Evolutionary conservation across 2,888 invertebrate genomes (phyloP).

Genomic region (Lasius platythorax): DNA sequence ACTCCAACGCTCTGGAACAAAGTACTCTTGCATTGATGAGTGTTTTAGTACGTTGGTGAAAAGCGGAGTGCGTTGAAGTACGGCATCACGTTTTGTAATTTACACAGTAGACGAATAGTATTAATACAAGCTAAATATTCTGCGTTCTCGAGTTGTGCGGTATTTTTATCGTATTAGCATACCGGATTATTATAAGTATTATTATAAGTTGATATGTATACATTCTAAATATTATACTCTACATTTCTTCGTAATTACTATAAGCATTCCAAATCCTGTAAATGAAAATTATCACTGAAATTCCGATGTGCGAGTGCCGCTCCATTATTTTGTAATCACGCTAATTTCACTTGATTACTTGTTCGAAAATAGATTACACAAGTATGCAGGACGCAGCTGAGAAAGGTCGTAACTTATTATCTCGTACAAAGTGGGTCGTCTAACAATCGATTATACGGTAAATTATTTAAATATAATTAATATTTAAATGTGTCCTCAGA

Average conservation of each 20-base stretch:
- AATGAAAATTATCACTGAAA: background rate
- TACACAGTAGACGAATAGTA: background rate
- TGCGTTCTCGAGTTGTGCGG: background rate
- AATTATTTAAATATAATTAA: constrained; percentile 10
- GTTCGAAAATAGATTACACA: constrained; percentile 19
- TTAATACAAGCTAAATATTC: constrained; percentile 16
- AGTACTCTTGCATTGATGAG: constrained; percentile 36
- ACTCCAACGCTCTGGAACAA: constrained; percentile 47
- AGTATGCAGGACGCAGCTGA: background rate
- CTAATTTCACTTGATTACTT: constrained; percentile 1
- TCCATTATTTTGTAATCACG: background rate
- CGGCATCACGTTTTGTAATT: background rate
- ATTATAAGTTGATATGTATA: background rate
- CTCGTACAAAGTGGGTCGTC: background rate
- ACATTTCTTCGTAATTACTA: background rate
- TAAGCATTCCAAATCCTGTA: background rate
- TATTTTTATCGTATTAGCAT: background rate
- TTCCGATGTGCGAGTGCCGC: background rate
- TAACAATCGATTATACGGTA: constrained; percentile 21
- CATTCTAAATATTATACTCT: background rate
- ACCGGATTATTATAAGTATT: background rate
- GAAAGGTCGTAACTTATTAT: background rate
- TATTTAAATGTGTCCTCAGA: background rate
- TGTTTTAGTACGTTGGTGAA: constrained; percentile 29
- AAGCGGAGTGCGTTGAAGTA: constrained; percentile 10